These are phyloP conservation scores for Sphecodes monilicornis DNA, from an alignment of 2,888 invertebrate species.

Conservation along the genomic window DNA sequence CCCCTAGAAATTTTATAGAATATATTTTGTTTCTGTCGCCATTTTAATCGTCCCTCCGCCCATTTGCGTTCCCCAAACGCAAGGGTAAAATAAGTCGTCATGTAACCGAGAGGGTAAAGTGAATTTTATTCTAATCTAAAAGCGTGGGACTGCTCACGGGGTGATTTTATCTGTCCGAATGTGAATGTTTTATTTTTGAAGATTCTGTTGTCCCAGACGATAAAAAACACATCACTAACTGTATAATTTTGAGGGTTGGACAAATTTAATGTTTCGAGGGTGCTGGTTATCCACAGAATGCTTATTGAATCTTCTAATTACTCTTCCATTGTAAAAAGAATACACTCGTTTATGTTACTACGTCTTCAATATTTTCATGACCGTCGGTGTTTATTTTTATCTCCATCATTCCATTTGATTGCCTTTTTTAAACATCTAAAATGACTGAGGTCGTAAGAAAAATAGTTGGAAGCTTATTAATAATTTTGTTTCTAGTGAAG, in stretches of 20 bases:
- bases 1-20: not conserved
- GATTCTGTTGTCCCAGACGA: not conserved
- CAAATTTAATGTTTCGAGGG: not conserved
- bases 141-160: slow-evolving; percentile 1
- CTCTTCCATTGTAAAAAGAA: not conserved
- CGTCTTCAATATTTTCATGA: not conserved
- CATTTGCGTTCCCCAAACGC: not conserved
- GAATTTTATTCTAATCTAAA: slow-evolving; percentile 19
- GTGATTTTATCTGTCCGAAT: slow-evolving; percentile 12
- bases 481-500: too few species aligned
- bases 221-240: not conserved
- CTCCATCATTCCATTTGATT: too few species aligned
- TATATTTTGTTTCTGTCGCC: not conserved
- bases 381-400: too few species aligned
- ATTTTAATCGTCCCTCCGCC: not conserved
- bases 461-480: too few species aligned
- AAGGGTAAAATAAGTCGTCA: slow-evolving; percentile 13
- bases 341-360: not conserved
- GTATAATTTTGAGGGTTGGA: not conserved
- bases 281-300: not conserved
- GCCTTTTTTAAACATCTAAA: too few species aligned
- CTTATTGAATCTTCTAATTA: not conserved
- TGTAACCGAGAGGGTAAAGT: slow-evolving; percentile 12
- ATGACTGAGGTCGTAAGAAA: too few species aligned
- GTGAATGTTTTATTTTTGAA: not conserved